Evolutionary conservation across 1,140 invertebrate species (phyloP), one percentile per base, ranked within the genome.

Genomic region (Diorhabda sublineata): DNA sequence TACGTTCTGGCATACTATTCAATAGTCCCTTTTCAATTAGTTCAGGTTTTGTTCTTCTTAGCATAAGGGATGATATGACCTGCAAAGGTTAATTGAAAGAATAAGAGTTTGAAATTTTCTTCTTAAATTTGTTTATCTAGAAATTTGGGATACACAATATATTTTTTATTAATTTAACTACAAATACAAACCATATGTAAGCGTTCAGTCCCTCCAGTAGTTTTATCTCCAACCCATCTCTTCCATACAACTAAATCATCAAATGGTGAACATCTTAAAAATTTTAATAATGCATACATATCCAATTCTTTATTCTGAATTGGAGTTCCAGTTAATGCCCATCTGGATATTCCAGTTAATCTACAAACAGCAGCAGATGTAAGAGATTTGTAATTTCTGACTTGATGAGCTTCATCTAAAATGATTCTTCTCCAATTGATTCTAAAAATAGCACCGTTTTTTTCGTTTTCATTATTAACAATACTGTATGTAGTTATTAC

Each of bases 241-340:
- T 89, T 89, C 87, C 87, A 92, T 68, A 90, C 87, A 3, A 81
- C 75, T n/a, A 92, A 81, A 76, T 96, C 92, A 82, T 96, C 90
- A 79, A 97, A 96, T 2, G 94, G 94, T n/a, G 89, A 86, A 79
- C 91, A 93, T 11, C 87, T 82, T 1, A 97, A 78, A 81, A 95
- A 97, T 78, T 94, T 93, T 0, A 98, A 79, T 26, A 98, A 81
- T 1, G 95, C 90, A 83, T 90, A 98, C 26, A 98, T 84, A 83
- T 98, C 95, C 56, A 91, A 79, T 77, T 96, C 90, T 79, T 95
- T 92, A 79, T 99, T 98, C 73, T 98, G 96, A 64, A 99, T 91
- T 0, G 96, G 96, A 0, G 97, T 99, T 7, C 97, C 97, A 5
- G 96, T 97, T 1, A 98, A 83, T 0, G 88, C 90, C 95, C 95